Base-by-base conservation (phyloP, 2,888 invertebrate species). In the Tipula confusa region DNA sequence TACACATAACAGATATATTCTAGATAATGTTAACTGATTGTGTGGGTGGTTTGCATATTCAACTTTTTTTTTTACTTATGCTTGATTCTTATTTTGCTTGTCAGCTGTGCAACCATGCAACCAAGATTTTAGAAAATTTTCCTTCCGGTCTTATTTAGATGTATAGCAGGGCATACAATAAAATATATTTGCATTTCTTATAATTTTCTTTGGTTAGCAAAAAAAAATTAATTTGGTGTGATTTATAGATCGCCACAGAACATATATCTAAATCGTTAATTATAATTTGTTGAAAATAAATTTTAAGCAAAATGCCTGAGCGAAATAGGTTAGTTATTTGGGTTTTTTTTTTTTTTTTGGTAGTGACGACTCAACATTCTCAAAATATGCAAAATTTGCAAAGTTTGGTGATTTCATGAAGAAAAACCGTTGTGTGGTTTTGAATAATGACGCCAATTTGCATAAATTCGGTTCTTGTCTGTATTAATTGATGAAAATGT, bases 61-160 rank as follows among this genome's bases (percentile, higher is more conserved):
- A 64, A 64, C n/a, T n/a, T n/a, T n/a, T n/a, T n/a, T 64, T 64
- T 64, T 24, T 24, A 64, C 48, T 18, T 64, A 24, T 24, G 24
- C 18, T n/a, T n/a, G 24, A 24, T 64, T 64, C 9, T 64, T n/a
- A 0, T 64, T 18, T 64, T 64, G 0, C 1, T 24, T 64, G 64
- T 64, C 64, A 64, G 64, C 24, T 64, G 24, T 9, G 64, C 64
- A 64, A 24, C 24, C 64, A 64, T 64, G 24, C 64, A 64, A 64
- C 24, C 24, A 64, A 64, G 64, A 64, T 64, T 64, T 64, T 64
- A 64, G 64, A 64, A 64, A 64, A 64, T 64, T 64, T 24, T 64
- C 64, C 64, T 64, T 64, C 64, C 64, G 64, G 64, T 64, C 64
- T 64, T 64, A 64, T 64, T n/a, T n/a, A n/a, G n/a, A n/a, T n/a